Base-by-base conservation (phyloP, 2,113 vertebrate genomes). In the Natator depressus region DNA sequence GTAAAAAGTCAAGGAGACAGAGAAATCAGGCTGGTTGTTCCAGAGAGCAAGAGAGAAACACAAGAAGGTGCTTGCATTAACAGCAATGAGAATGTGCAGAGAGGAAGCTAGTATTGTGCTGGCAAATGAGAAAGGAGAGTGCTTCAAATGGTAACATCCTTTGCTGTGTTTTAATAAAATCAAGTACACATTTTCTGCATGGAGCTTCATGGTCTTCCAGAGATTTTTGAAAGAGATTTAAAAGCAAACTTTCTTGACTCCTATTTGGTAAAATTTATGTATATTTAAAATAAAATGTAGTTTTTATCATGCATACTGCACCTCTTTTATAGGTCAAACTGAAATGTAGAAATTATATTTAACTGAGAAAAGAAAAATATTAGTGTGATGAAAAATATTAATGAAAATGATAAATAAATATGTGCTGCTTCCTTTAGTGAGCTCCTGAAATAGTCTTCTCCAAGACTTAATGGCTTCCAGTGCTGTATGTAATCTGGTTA, bases 381-480 rank as follows among this genome's bases (percentile, higher is more conserved):
- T 84, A 88, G 79, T 55, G 65, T 96, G 55, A 89, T 82, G 88
- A 75, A 19, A 93, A 95, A 80, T 46, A 80, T 97, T 84, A 89
- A 80, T 55, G 62, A 75, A 19, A 91, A 49, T 90, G 69, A 88
- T 97, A 94, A 97, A 90, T 95, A 96, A 95, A 93, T 29, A 85
- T 85, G 54, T 80, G 51, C 95, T 95, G 86, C 82, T 96, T 94
- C 78, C 85, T 94, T 84, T 85, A 90, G 93, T 96, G 95, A 95
- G 75, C 92, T 93, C 89, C 89, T 95, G 76, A 80, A 95, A 94
- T 96, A 88, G 27, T 2, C 89, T 14, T 93, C 54, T 94, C 65
- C 91, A 57, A 85, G 91, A 96, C 94, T 94, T 81, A 95, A 93
- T 95, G 80, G 31, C 85, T 97, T 96, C 94, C 91, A 88, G 47